A percentile compares a stretch with the other conserved stretches of the same genome.
Conservation (phyloP, 2,888 invertebrate genomes). For the Steromphala cineraria region DNA sequence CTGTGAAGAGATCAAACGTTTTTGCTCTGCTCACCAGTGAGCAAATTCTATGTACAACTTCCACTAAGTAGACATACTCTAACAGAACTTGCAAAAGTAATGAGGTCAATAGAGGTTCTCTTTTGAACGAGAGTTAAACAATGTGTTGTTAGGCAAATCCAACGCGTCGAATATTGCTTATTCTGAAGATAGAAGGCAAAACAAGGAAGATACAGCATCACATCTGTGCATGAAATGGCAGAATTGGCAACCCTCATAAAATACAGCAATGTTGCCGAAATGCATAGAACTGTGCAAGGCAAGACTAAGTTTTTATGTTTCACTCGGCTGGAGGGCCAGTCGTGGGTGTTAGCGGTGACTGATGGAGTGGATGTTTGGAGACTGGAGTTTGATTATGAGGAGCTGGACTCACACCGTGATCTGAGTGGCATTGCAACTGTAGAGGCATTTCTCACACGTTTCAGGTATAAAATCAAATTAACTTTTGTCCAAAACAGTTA, state of each 20-base stretch:
- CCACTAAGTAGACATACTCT: too few species aligned
- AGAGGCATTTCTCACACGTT: conserved; percentile 57
- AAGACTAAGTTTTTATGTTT: conserved; percentile 63
- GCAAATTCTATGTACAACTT: too few species aligned
- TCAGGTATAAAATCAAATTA: conserved; percentile 56
- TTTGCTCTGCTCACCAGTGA: too few species aligned
- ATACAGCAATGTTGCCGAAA: conserved; percentile 50
- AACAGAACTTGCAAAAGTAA: too few species aligned
- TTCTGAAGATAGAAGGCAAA: too few species aligned
- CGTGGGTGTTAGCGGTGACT: conserved; percentile 58
- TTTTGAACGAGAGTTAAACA: too few species aligned
- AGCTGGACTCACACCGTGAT: conserved; percentile 60
- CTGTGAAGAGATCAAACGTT: too few species aligned
- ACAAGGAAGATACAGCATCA: too few species aligned
- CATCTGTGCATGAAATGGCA: conserved; percentile 23
- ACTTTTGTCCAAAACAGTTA: too few species aligned
- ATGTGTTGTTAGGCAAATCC: too few species aligned
- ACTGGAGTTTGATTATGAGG: conserved; percentile 58
- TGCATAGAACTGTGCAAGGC: conserved; percentile 50
- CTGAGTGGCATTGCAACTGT: conserved; percentile 50
- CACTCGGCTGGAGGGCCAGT: conserved; percentile 45
- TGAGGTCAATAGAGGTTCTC: too few species aligned
- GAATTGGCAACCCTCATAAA: conserved; percentile 40
- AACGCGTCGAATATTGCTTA: too few species aligned
- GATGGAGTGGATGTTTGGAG: conserved; percentile 68